phyloP scores from a whole-genome alignment of 1,140 invertebrate genomes.

The Saccostrea echinata region DNA sequence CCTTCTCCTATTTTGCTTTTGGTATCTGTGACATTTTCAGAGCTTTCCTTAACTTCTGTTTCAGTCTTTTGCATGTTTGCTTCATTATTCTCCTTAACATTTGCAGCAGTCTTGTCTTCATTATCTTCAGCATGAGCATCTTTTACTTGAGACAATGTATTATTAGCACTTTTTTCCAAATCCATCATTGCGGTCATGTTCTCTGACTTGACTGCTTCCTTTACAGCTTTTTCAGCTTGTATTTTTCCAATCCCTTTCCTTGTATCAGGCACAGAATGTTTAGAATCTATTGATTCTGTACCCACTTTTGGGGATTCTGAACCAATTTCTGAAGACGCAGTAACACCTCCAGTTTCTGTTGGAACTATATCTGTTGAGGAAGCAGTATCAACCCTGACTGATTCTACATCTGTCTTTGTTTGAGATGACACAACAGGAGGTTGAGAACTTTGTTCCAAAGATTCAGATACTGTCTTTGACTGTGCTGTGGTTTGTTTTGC shows the following conservation, averaged over 20 bases:
- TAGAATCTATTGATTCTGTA: not conserved
- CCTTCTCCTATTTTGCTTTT: not conserved
- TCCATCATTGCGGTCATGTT: not conserved
- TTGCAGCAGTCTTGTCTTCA: not conserved
- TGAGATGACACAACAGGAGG: not conserved
- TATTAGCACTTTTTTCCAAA: not conserved
- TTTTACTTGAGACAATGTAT: not conserved
- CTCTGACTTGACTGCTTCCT: not conserved
- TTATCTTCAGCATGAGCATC: not conserved
- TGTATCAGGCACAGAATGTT: not conserved
- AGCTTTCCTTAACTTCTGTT: not conserved
- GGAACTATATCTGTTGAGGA: constrained; percentile 15
- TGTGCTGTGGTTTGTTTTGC: not conserved
- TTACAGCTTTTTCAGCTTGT: not conserved
- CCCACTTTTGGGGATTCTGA: not conserved
- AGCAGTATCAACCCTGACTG: not conserved
- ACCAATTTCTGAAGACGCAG: not conserved
- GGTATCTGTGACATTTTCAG: not conserved
- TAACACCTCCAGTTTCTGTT: not conserved
- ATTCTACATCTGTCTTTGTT: not conserved
- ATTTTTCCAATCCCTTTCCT: not conserved
- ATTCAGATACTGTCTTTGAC: not conserved
- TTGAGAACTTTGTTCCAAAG: not conserved
- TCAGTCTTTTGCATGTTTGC: not conserved
- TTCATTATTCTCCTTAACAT: not conserved